Conservation (phyloP, 2,797 vertebrate species). For the Crenichthys baileyi region DNA sequence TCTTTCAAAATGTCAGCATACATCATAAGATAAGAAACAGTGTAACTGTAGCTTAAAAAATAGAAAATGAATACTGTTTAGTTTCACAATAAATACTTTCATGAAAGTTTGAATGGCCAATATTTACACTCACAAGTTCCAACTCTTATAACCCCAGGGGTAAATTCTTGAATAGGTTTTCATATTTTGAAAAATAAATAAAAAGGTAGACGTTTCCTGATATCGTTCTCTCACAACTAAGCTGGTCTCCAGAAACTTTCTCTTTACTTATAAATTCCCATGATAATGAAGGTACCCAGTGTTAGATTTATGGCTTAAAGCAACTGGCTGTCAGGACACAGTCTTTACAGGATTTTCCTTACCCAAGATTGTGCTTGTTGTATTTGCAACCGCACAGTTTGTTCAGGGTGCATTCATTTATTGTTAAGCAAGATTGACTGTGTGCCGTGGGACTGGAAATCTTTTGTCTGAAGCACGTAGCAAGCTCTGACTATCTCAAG, state of each 20-base stretch:
- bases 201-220: neutral
- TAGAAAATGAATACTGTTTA: neutral
- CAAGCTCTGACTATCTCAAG: slow-evolving; percentile 63
- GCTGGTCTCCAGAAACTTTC: neutral
- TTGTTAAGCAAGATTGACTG: slow-evolving; percentile 37
- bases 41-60: neutral
- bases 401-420: slow-evolving; percentile 41
- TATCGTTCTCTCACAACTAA: neutral
- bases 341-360: slow-evolving; percentile 37
- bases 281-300: neutral
- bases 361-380: slow-evolving; percentile 42
- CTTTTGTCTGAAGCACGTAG: slow-evolving; percentile 73
- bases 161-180: neutral
- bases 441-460: slow-evolving; percentile 29
- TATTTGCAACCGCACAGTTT: slow-evolving; percentile 51
- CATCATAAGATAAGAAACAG: neutral
- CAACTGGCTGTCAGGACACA: slow-evolving; percentile 31
- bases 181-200: neutral
- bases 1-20: neutral
- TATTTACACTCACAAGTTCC: neutral
- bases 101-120: neutral
- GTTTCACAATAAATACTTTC: neutral
- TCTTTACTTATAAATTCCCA: neutral
- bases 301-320: slow-evolving; percentile 9
- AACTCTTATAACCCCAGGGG: neutral